Conservation (phyloP, 2,797 vertebrate species). For the Platyrinchus mystaceus region DNA sequence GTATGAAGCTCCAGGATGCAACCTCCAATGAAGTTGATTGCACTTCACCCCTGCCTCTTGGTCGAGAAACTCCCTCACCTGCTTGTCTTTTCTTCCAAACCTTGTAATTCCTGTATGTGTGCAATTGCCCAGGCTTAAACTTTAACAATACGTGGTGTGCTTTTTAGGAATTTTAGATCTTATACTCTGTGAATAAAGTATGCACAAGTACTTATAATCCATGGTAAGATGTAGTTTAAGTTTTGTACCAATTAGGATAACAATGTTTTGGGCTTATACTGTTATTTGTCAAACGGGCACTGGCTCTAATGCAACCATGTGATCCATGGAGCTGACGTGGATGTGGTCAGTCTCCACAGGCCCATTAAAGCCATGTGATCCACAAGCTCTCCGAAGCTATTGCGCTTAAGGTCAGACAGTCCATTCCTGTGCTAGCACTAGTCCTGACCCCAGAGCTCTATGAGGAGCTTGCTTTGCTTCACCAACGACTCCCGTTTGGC, state of each 20-base stretch:
- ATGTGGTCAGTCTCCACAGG: not conserved
- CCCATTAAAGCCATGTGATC: fast-evolving
- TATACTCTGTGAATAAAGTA: slow-evolving; percentile 60
- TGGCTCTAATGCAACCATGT: not conserved
- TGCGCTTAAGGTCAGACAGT: not conserved
- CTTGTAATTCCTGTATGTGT: slow-evolving; percentile 65
- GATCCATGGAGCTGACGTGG: not conserved
- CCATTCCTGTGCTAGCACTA: not conserved
- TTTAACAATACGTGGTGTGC: slow-evolving; percentile 39
- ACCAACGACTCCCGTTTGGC: fast-evolving
- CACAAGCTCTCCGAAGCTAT: not conserved
- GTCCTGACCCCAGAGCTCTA: not conserved
- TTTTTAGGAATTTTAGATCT: slow-evolving; percentile 68
- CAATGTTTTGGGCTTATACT: slow-evolving; percentile 48
- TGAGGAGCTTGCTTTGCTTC: not conserved
- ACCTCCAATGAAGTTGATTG: slow-evolving; percentile 54
- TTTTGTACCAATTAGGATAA: slow-evolving; percentile 60
- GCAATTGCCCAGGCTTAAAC: slow-evolving; percentile 57
- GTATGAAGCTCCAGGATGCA: slow-evolving; percentile 63
- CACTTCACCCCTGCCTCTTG: slow-evolving; percentile 47
- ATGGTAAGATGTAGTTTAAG: slow-evolving; percentile 63
- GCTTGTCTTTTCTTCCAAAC: slow-evolving; percentile 58
- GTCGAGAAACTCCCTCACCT: slow-evolving; percentile 1
- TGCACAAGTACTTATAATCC: slow-evolving; percentile 62
- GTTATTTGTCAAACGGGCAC: slow-evolving; percentile 19